A percentile compares a stretch with the other conserved stretches of the same genome.
These are phyloP conservation scores for Dendrolimus pini DNA, from an alignment of 2,888 invertebrate species.

Conservation along the genomic window DNA sequence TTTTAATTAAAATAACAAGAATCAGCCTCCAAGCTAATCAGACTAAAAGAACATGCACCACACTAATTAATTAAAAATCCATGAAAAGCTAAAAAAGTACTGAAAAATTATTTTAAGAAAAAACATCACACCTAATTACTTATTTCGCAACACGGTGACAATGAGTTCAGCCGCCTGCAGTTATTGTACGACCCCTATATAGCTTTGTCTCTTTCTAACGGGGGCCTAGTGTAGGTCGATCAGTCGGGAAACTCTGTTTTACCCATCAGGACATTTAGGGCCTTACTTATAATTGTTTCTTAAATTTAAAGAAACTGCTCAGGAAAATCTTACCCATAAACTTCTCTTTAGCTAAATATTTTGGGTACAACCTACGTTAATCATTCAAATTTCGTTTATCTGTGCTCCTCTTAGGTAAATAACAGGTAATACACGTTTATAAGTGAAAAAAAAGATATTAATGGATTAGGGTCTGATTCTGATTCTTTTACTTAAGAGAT, in stretches of 20 bases:
- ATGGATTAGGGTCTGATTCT: no score
- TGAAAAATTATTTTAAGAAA: constrained; percentile 25
- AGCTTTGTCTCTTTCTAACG: constrained; percentile 15
- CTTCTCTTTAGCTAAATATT: no score
- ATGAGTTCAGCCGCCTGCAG: constrained; percentile 44
- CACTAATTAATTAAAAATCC: constrained; percentile 26
- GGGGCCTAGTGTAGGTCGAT: constrained; percentile 1
- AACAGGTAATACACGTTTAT: no score
- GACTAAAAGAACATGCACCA: constrained; percentile 4
- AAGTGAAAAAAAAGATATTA: no score
- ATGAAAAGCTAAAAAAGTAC: constrained; percentile 23
- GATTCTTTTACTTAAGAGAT: no score
- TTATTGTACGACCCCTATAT: constrained; percentile 33
- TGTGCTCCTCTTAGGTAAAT: no score
- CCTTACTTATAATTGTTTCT: no score
- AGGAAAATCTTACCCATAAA: no score
- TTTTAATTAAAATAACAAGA: not conserved
- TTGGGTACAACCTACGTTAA: no score
- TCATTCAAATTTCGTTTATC: no score
- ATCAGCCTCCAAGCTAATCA: not conserved
- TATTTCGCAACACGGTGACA: constrained; percentile 53
- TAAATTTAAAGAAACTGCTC: no score
- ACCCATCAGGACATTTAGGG: no score
- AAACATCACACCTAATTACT: constrained; percentile 66
- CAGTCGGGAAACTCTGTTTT: not conserved